phyloP scores from a whole-genome alignment of 2,797 vertebrate species.

The Cheirogaleus major region DNA sequence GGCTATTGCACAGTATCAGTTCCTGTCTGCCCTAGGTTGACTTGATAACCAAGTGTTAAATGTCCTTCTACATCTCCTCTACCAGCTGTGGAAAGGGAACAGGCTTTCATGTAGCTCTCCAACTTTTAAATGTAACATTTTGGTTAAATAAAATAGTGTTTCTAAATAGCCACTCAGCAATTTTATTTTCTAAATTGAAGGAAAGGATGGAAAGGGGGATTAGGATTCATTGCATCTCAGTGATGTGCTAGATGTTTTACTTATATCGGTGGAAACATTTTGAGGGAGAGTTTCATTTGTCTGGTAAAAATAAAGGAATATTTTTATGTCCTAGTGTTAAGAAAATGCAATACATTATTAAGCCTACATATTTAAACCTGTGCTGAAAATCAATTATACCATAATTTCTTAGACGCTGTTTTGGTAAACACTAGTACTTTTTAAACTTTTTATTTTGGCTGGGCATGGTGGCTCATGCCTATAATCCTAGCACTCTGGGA shows the following conservation, averaged over 20 bases:
- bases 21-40: neutral
- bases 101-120: slow-evolving; percentile 3
- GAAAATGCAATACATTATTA: slow-evolving; percentile 8
- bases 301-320: neutral
- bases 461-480: too few species aligned
- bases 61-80: neutral
- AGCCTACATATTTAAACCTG: neutral
- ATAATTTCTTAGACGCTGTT: neutral
- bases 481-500: too few species aligned
- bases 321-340: neutral
- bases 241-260: neutral
- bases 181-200: neutral
- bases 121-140: slow-evolving; percentile 29
- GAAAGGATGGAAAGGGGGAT: neutral
- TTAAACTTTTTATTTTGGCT: neutral
- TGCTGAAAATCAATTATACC: neutral
- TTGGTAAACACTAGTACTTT: neutral
- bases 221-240: neutral
- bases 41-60: neutral
- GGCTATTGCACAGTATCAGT: neutral
- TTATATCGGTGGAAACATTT: neutral
- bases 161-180: neutral
- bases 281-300: neutral
- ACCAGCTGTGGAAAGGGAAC: neutral
- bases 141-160: neutral